Evolutionary conservation across 2,888 invertebrate genomes (phyloP).

Genomic region (Ophioninae sp.): DNA sequence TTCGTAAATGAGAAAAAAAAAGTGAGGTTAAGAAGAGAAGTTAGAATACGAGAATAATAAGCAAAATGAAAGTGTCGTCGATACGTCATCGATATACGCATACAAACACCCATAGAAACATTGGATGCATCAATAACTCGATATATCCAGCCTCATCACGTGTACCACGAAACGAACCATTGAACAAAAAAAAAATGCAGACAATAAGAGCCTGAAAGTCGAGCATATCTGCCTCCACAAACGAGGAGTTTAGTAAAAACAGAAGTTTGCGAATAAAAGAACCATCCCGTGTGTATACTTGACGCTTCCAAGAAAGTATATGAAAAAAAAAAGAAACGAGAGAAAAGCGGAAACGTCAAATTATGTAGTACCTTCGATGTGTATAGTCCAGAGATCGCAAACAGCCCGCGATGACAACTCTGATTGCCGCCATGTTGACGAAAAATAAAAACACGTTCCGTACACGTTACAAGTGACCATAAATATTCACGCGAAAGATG

Average conservation of each 20-base stretch:
- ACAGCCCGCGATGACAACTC: conserved; percentile 49
- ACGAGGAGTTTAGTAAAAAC: conserved; percentile 24
- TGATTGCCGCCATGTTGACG: background rate
- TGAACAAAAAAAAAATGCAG: conserved; percentile 49
- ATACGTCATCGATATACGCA: conserved; percentile 47
- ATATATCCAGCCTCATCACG: conserved; percentile 43
- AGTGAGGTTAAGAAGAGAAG: background rate
- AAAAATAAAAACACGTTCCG: conserved; percentile 8
- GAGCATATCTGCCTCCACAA: conserved; percentile 47
- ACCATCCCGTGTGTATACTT: conserved; percentile 36
- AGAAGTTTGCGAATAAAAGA: conserved; percentile 13
- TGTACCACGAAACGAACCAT: conserved; percentile 44
- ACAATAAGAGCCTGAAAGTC: conserved; percentile 62
- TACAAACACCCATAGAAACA: background rate
- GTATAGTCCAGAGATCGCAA: conserved; percentile 42
- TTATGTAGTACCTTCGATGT: conserved; percentile 43
- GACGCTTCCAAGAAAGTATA: conserved; percentile 59
- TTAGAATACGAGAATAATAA: conserved; percentile 2
- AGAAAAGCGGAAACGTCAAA: conserved; percentile 39
- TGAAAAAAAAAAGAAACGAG: conserved; percentile 15
- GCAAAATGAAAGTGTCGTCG: conserved; percentile 47
- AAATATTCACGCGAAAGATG: conserved; percentile 5
- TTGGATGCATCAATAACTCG: conserved; percentile 31
- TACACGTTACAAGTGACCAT: conserved; percentile 24
- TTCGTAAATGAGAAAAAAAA: conserved; percentile 48